Evolutionary conservation across 2,888 invertebrate species (phyloP).

Genomic region (Coenonympha arcania): DNA sequence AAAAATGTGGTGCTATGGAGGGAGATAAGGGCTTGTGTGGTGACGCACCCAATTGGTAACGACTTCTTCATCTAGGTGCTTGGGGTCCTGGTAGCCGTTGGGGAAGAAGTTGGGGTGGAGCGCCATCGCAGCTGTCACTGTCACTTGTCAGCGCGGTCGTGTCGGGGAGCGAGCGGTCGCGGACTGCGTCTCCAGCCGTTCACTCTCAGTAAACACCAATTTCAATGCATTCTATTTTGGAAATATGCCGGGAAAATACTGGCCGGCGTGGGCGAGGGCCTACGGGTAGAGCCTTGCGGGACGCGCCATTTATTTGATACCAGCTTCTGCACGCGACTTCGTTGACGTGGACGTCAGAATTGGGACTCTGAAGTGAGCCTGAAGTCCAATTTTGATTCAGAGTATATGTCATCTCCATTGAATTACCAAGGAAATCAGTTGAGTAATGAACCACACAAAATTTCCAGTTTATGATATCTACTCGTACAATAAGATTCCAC

Average conservation of each 20-base stretch:
- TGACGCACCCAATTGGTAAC: conserved; percentile 76
- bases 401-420: too few relatives aligned
- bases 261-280: conserved; percentile 60
- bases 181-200: conserved; percentile 63
- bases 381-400: too few relatives aligned
- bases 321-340: too few relatives aligned
- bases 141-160: conserved; percentile 53
- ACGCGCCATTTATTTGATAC: conserved; percentile 37
- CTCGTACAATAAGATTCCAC: too few relatives aligned
- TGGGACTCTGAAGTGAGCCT: too few relatives aligned
- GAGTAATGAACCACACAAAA: too few relatives aligned
- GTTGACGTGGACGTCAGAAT: too few relatives aligned
- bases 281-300: conserved; percentile 51
- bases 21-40: conserved; percentile 10
- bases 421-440: too few relatives aligned
- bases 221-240: conserved; percentile 73
- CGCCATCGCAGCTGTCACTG: conserved; percentile 57
- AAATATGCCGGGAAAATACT: conserved; percentile 64
- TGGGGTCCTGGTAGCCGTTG: conserved; percentile 70
- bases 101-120: conserved; percentile 70
- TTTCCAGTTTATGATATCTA: too few relatives aligned
- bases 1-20: not conserved
- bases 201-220: conserved; percentile 67
- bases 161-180: conserved; percentile 56
- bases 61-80: conserved; percentile 74